Base-by-base conservation (phyloP, 2,888 invertebrate genomes). In the Shargacucullia verbasci region DNA sequence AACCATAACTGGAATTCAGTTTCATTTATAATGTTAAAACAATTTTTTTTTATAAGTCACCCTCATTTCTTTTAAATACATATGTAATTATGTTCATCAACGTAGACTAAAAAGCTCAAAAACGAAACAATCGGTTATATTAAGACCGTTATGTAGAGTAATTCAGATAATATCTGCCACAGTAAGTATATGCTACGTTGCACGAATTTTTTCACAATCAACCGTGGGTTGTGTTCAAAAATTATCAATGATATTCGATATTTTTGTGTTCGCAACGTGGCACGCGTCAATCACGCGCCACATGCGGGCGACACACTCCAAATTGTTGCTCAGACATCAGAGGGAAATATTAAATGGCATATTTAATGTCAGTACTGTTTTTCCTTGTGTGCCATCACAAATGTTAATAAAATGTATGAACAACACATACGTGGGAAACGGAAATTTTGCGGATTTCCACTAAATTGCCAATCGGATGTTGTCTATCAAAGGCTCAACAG, bases 271-370 rank as follows among this genome's bases (percentile, higher is more conserved):
- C 70, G 70, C 73, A 75, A 64, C 73, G 68, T 74, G 80, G 74
- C 81, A 73, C 71, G 79, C 88, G 90, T 90, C 91, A 88, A 90
- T 91, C 90, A 89, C 59, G 81, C 79, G 65, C 58, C 90, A 87
- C 44, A 82, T 91, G 91, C 79, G 80, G 79, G 79, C 78, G 90
- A 90, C 91, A 86, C 78, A 81, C 77, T 82, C 84, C 80, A 85
- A 86, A 88, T 87, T 86, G 87, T 87, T 84, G 81, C 81, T 79
- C 81, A 73, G 80, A 84, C 76, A 87, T 87, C 87, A 84, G 76
- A 81, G 77, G 65, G 79, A 82, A 83, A 85, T 87, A 84, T 83
- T 79, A 83, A 83, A 84, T 80, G 79, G 65, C 66, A 76, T 76
- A 78, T 85, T 80, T 83, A 79, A 84, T 84, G 81, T 74, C 75